Percentiles rank a stretch among this genome's conserved stretches.
These are phyloP conservation scores for Styela clava DNA, from an alignment of 23 tunicate genomes.

Conservation along the genomic window DNA sequence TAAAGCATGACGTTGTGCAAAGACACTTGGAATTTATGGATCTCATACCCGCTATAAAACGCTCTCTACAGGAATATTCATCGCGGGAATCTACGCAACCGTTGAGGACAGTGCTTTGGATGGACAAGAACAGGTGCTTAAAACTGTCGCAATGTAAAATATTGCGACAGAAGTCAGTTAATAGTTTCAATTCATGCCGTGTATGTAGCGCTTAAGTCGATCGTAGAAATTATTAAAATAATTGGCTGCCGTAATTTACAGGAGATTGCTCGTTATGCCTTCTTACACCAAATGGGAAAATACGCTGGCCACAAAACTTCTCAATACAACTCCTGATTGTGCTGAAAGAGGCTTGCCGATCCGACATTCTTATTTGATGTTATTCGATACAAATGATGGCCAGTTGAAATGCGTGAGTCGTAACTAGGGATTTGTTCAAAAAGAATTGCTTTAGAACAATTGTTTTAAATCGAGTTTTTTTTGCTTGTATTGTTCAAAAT, in stretches of 20 bases:
- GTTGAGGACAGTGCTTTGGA: background rate
- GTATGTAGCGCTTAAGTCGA: too few species aligned
- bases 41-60: background rate
- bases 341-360: background rate
- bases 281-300: background rate
- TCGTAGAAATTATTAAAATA: too few species aligned
- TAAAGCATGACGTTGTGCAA: background rate
- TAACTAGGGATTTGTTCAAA: too few species aligned
- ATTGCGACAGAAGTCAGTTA: too few species aligned
- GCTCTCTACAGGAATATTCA: background rate
- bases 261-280: conserved; percentile 1
- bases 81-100: background rate
- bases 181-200: too few species aligned
- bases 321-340: background rate
- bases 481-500: too few species aligned
- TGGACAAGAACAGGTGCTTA: background rate
- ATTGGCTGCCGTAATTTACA: too few species aligned
- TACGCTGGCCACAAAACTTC: background rate
- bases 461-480: too few species aligned
- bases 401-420: background rate
- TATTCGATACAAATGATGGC: background rate
- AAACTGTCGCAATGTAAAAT: too few species aligned
- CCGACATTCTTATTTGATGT: background rate
- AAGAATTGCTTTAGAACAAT: too few species aligned
- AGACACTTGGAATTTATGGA: background rate